Evolutionary conservation across 1,140 invertebrate genomes (phyloP).

Genomic region (Eriosoma lanigerum): DNA sequence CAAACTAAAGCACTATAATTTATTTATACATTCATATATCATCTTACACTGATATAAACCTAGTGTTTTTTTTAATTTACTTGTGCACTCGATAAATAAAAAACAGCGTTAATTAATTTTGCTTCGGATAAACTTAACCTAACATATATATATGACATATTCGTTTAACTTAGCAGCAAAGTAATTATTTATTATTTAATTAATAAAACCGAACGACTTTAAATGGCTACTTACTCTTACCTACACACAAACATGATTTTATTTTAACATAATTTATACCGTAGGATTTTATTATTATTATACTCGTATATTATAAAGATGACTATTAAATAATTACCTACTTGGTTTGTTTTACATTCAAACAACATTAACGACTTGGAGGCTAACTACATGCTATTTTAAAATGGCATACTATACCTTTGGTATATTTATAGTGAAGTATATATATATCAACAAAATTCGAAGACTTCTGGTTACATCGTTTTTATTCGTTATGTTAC

Average conservation of each 20-base stretch:
- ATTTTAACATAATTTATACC: not conserved
- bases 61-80: too few relatives aligned
- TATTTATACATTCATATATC: too few relatives aligned
- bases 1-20: too few relatives aligned
- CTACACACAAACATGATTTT: not conserved
- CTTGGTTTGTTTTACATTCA: not conserved
- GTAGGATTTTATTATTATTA: not conserved
- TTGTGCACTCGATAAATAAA: too few relatives aligned
- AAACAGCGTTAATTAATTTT: not conserved
- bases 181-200: not conserved
- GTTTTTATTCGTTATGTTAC: not conserved
- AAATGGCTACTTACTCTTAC: not conserved
- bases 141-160: not conserved
- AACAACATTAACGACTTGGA: conserved; percentile 7
- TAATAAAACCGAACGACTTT: not conserved
- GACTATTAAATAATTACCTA: conserved; percentile 15
- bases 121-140: not conserved
- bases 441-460: not conserved
- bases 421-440: too few relatives aligned
- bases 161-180: not conserved
- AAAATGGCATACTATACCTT: too few relatives aligned
- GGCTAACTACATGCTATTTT: not conserved
- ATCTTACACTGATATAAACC: too few relatives aligned
- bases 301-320: not conserved
- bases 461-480: not conserved